These are phyloP conservation scores for Anoura caudifer DNA, from an alignment of 2,113 vertebrate species.

Conservation along the genomic window DNA sequence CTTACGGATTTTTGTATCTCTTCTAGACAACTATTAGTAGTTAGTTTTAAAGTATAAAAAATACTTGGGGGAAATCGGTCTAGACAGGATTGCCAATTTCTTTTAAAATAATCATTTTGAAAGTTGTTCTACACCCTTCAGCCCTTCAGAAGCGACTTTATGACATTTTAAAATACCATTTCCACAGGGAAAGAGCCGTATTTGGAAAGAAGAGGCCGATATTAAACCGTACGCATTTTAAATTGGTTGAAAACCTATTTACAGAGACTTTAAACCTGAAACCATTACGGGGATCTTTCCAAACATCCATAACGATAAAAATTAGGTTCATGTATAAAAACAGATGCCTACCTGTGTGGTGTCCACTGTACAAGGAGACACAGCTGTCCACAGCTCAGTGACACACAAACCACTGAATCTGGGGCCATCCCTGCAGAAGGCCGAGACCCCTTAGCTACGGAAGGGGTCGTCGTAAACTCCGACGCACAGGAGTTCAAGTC, in stretches of 20 bases:
- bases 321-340: not conserved
- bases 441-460: not conserved
- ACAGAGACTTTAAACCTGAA: not conserved
- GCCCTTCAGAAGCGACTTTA: not conserved
- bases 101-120: not conserved
- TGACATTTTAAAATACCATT: not conserved
- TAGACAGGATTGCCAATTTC: not conserved
- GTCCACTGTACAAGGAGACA: not conserved
- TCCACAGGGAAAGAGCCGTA: not conserved
- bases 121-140: not conserved
- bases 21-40: not conserved
- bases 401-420: not conserved
- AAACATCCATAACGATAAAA: not conserved
- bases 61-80: not conserved
- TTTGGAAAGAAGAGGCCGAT: not conserved
- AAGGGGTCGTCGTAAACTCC: too few relatives aligned
- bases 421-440: not conserved
- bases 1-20: not conserved
- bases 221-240: not conserved
- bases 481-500: rapidly evolving
- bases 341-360: not conserved
- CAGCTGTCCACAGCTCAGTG: not conserved
- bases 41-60: not conserved
- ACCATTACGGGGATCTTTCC: not conserved
- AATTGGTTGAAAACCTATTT: not conserved